Base-by-base conservation (phyloP, 1,140 invertebrate genomes). In the Anthonomus grandis region DNA sequence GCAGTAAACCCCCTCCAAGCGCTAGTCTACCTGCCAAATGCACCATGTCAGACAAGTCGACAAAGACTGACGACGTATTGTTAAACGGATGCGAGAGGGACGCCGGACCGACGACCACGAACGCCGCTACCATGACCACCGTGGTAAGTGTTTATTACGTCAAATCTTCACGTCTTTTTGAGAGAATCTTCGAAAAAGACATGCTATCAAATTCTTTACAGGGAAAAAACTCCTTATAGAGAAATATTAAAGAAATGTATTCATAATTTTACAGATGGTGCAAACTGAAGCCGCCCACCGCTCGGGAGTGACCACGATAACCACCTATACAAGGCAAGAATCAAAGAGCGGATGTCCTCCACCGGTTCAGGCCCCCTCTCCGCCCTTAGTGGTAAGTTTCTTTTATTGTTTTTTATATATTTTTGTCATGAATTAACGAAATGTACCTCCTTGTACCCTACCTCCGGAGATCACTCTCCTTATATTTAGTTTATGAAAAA, bases 11-110 rank as follows among this genome's bases (percentile, higher is more conserved):
- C 3, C 12, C 45, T 22, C 4, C 36, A 12, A 68, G 70, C 70
- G 68, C 73, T 66, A 65, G 66, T 49, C 13, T 64, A 17, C 62
- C 64, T 57, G 68, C 65, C 48, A 78, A 71, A 62, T 73, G 70
- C 69, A 75, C 71, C 53, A 78, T 75, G 66, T 76, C 77, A 37
- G 78, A 78, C 60, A 79, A 80, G 70, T 76, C 75, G 23, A 79
- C 77, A 13, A 75, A 78, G 70, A 79, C 77, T 56, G 77, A 79
- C 52, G 75, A 76, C 50, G 70, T 59, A 45, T 48, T 75, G 34
- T 47, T 75, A 24, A 69, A 69, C 42, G 70, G 71, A 21, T 68
- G 63, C 50, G 64, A 64, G 15, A 63, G 62, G n/a, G 70, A 65
- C 42, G 38, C 66, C 56, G 64, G 57, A 18, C 73, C 72, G n/a